Evolutionary conservation across 2,113 vertebrate genomes (phyloP), one percentile per base, ranked within the genome.

Genomic region (Paramormyrops kingsleyae): DNA sequence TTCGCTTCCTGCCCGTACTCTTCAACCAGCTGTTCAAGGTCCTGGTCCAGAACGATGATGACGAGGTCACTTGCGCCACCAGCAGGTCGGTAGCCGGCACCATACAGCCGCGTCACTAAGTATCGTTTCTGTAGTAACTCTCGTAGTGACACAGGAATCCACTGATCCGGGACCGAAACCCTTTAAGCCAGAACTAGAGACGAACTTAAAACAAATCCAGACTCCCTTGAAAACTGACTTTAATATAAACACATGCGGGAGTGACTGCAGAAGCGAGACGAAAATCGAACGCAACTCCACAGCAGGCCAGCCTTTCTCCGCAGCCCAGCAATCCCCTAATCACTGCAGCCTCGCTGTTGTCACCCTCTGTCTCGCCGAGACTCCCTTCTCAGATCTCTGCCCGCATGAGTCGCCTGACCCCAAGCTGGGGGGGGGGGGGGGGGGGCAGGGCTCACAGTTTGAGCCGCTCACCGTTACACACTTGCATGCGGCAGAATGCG

Each of bases 1-100:
- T 99, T 93, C 96, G 97, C 92, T 99, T 99, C 94, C 97, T 99
- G 91, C 99, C 99, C n/a, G 92, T 99, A 88, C 97, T 99, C 91
- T 96, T 99, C 92, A 99, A 99, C 95, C 98, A 99, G 35, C 97
- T 99, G 80, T 97, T 99, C 93, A 96, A 97, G 95, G 97, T 99
- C 92, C 95, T 99, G 89, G 97, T 97, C 86, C 96, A 98, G 93
- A 98, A 97, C 89, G 96, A 96, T 56, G 95, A 97, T 1, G 98
- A 99, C 52, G 97, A 98, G 83, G 96, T 99, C 92, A 95, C 95
- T 62, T 96, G 95, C 89, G 93, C 97, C 91, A 96, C 97, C 94
- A 98, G 97, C 93, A 99, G 99, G 99, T 99, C 97, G 70, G 88
- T 1, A 13, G 1, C 21, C 1, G 90, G 90, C 88, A 92, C 88